These are phyloP conservation scores for Oreochromis spilurus DNA, from an alignment of 2,113 vertebrate species.

Conservation along the genomic window DNA sequence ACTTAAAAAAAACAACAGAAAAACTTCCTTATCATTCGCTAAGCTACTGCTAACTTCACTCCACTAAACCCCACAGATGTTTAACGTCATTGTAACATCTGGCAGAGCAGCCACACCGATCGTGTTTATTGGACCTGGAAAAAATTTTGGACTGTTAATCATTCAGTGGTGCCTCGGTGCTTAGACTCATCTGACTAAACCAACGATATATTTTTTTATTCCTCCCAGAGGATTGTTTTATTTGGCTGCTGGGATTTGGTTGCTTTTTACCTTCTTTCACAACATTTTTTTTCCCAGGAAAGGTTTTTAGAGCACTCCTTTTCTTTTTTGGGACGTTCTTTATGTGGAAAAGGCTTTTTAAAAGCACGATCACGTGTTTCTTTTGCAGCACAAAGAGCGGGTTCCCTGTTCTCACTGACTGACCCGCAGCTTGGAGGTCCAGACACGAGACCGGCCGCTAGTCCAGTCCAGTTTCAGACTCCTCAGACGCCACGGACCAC, in stretches of 20 bases:
- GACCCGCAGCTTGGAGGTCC: constrained; percentile 70
- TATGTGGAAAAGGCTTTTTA: neutral
- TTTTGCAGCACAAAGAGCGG: constrained; percentile 82
- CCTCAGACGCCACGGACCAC: constrained; percentile 81
- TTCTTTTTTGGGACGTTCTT: neutral
- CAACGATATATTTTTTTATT: no score
- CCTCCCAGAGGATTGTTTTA: neutral
- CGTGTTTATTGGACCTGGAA: neutral
- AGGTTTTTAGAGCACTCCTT: neutral
- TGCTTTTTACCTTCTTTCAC: neutral
- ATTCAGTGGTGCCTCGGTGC: neutral
- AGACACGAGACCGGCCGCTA: constrained; percentile 70
- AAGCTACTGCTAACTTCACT: neutral
- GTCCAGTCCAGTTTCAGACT: constrained; percentile 78
- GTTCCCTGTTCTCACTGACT: constrained; percentile 85
- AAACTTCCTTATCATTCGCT: neutral
- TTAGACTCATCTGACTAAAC: neutral
- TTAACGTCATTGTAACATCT: neutral
- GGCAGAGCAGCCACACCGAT: neutral
- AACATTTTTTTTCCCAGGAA: neutral
- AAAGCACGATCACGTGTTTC: neutral
- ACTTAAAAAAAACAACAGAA: neutral
- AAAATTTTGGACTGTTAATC: neutral
- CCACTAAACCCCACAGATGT: neutral
- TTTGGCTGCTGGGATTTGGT: neutral